Evolutionary conservation across 2,888 invertebrate genomes (phyloP), one percentile per base, ranked within the genome.

Genomic region (Dorcus parallelipipedus): DNA sequence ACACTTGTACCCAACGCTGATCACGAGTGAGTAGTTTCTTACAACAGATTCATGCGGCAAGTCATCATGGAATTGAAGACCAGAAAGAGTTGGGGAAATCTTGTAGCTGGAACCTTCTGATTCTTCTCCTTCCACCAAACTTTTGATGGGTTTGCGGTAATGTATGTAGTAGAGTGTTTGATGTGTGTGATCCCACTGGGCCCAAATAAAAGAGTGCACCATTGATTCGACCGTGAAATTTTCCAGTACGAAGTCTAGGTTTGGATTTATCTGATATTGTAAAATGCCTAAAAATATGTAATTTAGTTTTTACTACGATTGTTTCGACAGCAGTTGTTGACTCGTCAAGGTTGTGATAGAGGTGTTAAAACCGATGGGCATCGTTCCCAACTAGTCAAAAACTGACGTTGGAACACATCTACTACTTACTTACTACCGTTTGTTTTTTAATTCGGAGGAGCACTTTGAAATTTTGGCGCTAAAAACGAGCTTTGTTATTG

Each of bases 11-110:
- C 20, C 20, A 20, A 3, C 20, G 20, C 20, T 20, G 2, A 20
- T 20, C 20, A 20, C 3, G 20, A 14, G n/a, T 3, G 3, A 20
- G 20, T 20, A 14, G 38, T 9, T 59, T 81, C 85, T 74, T 81
- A 92, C 91, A 76, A 93, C 93, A 63, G 93, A 92, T 76, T 93
- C 93, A 64, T 92, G 90, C 0, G 93, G 93, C 68, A 91, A 80
- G 73, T 91, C 90, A 45, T 91, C 90, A 71, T 93, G 92, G 74
- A 93, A 93, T 76, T 93, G 93, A 56, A 93, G 81, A 9, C 92
- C 92, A 6, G 93, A 91, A 7, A 94, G 79, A 0, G 88, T 89
- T 5, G 92, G 90, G 49, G 86, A 87, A 53, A 84, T 78, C 66
- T 84, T 83, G n/a, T 80, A 78, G 39, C 83, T 82, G 48, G 81